Percentiles rank a stretch among this genome's conserved stretches.
These are phyloP conservation scores for Thelaira solivaga DNA, from an alignment of 2,888 invertebrate genomes.

Conservation along the genomic window DNA sequence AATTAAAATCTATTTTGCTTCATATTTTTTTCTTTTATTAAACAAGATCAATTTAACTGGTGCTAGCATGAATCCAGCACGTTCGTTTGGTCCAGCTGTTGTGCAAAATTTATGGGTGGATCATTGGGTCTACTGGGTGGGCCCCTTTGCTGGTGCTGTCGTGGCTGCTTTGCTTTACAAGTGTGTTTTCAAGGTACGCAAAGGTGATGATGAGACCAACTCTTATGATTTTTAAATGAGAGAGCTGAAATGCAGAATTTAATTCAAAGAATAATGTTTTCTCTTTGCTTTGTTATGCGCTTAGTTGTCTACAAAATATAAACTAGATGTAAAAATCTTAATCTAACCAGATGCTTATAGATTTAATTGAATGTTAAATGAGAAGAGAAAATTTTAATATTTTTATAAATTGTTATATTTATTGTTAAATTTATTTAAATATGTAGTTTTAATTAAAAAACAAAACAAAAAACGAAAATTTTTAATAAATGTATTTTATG, in stretches of 20 bases:
- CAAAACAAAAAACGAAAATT: constrained; percentile 1
- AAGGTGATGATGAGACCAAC: constrained; percentile 83
- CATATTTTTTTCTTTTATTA: not conserved
- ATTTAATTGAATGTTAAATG: not conserved
- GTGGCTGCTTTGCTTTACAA: constrained; percentile 86
- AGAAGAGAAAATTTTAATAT: constrained; percentile 1
- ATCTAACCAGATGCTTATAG: not conserved
- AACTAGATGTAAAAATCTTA: not conserved
- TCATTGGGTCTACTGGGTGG: constrained; percentile 95
- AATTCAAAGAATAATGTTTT: constrained; percentile 4
- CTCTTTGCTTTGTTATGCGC: constrained; percentile 50
- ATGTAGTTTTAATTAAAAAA: constrained; percentile 52
- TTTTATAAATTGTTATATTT: constrained; percentile 57
- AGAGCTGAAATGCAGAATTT: not conserved
- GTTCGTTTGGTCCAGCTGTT: constrained; percentile 92
- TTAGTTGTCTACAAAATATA: constrained; percentile 37
- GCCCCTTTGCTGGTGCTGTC: constrained; percentile 87
- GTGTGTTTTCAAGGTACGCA: constrained; percentile 83
- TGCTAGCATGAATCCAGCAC: constrained; percentile 95
- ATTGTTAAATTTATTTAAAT: constrained; percentile 62
- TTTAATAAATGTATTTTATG: constrained; percentile 19
- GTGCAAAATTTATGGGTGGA: constrained; percentile 85
- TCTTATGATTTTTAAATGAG: constrained; percentile 85
- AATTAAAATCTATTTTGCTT: not conserved
- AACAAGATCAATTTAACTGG: constrained; percentile 89